Base-by-base conservation (phyloP, 2,113 vertebrate species). In the Campylorhamphus procurvoides region DNA sequence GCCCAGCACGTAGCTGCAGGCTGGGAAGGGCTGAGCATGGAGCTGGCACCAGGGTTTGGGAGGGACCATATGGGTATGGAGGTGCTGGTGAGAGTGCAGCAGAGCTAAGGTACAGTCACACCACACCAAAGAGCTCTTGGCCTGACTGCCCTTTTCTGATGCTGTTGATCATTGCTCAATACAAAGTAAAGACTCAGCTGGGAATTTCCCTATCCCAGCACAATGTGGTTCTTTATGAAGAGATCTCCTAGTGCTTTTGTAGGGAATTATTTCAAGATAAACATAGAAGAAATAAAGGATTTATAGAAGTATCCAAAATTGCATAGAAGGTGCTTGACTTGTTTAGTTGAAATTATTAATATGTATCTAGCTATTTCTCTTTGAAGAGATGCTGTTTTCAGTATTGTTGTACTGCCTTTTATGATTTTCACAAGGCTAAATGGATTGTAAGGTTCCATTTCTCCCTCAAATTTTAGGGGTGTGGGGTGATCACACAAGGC, bases 151-250 rank as follows among this genome's bases (percentile, higher is more conserved):
- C 53, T 37, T 28, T 59, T 14, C 42, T 49, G 53, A 2, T 12
- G 1, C 10, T 47, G 17, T 13, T 44, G 37, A 2, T 31, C 1
- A 0, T 17, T 35, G 37, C 47, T 80, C 46, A 16, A 2, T 29
- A 49, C 12, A 37, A n/a, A 28, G 77, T 33, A 37, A 59, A 44
- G 46, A 96, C 29, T 29, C 64, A 74, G 31, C 33, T 82, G 72
- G 56, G 64, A 78, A 14, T 39, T 79, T 44, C 71, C 63, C 67
- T 20, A 1, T n/a, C 56, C 18, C 49, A 39, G 47, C 37, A 42
- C 33, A 28, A 2, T 12, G 14, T 49, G 29, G 7, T 12, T 31
- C 56, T 55, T 17, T 22, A 7, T 18, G 79, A 29, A 39, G 53
- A 75, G 53, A 66, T 50, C 14, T 60, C 7, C 14, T 40, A 13